These are phyloP conservation scores for Ambastaia sidthimunki DNA, from an alignment of 2,797 vertebrate genomes.

Conservation along the genomic window DNA sequence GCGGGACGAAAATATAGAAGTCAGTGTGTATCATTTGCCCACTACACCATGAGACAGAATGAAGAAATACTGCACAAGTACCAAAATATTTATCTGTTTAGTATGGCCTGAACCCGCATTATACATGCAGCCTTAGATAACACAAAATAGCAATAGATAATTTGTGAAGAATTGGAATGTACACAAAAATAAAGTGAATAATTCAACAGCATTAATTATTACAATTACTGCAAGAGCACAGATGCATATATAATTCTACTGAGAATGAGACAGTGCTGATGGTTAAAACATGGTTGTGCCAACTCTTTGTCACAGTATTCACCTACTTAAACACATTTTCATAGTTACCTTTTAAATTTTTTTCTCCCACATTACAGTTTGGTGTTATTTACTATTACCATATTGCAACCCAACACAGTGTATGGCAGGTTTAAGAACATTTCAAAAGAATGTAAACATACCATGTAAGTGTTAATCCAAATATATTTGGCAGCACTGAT, in stretches of 20 bases:
- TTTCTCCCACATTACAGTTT: conserved; percentile 21
- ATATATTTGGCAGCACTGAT: conserved; percentile 64
- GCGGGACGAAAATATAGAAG: conserved; percentile 68
- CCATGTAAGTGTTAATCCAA: conserved; percentile 38
- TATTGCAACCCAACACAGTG: conserved; percentile 19
- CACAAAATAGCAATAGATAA: conserved; percentile 71
- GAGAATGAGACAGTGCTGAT: conserved; percentile 54
- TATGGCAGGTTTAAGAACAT: conserved; percentile 56
- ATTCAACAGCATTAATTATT: conserved; percentile 51
- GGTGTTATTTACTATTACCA: conserved; percentile 11
- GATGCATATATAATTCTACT: conserved; percentile 55
- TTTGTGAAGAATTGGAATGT: conserved; percentile 82
- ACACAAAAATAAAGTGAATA: conserved; percentile 79
- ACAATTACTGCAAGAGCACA: conserved; percentile 53
- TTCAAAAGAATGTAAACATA: conserved; percentile 64
- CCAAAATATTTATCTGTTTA: conserved; percentile 78
- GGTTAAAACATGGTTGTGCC: conserved; percentile 30
- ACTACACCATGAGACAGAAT: conserved; percentile 62
- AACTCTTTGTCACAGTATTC: conserved; percentile 4
- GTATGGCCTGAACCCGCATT: conserved; percentile 67
- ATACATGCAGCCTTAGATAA: conserved; percentile 78
- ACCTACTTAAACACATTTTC: conserved; percentile 1
- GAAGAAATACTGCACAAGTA: conserved; percentile 78
- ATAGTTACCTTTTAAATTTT: too few species aligned
- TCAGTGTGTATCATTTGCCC: conserved; percentile 64